Conservation (phyloP, 2,888 invertebrate genomes). For the Cheilosia soror region DNA sequence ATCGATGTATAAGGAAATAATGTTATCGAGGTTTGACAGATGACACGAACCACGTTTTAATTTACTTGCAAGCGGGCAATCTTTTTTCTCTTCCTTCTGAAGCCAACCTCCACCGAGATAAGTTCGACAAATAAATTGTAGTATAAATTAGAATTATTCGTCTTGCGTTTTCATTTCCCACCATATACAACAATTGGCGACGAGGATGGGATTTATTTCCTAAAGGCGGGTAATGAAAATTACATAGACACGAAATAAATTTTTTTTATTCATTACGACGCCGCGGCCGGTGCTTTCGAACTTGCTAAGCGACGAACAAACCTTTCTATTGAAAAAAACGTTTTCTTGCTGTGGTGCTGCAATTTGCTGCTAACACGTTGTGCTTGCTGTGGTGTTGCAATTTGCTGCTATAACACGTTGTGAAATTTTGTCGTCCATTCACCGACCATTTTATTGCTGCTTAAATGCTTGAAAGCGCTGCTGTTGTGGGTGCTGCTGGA, state of each 20-base stretch:
- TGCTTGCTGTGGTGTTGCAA: neutral
- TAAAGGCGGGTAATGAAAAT: neutral
- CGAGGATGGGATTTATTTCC: slow-evolving; percentile 2
- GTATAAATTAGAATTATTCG: too few species aligned
- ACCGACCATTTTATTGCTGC: neutral
- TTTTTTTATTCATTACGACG: neutral
- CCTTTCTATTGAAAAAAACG: neutral
- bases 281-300: neutral
- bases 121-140: too few species aligned
- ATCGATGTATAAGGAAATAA: too few species aligned
- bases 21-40: too few species aligned
- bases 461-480: neutral
- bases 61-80: too few species aligned
- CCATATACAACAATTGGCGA: neutral
- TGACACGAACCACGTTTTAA: too few species aligned
- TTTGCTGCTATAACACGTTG: neutral
- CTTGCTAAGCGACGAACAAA: neutral
- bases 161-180: too few species aligned
- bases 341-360: too few species aligned
- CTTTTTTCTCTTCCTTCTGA: too few species aligned
- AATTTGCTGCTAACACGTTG: too few species aligned
- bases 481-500: neutral
- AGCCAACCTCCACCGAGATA: too few species aligned
- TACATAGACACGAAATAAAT: neutral
- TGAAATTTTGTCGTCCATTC: neutral